Base-by-base conservation (phyloP, 2,797 vertebrate genomes). In the Caiman crocodilus region DNA sequence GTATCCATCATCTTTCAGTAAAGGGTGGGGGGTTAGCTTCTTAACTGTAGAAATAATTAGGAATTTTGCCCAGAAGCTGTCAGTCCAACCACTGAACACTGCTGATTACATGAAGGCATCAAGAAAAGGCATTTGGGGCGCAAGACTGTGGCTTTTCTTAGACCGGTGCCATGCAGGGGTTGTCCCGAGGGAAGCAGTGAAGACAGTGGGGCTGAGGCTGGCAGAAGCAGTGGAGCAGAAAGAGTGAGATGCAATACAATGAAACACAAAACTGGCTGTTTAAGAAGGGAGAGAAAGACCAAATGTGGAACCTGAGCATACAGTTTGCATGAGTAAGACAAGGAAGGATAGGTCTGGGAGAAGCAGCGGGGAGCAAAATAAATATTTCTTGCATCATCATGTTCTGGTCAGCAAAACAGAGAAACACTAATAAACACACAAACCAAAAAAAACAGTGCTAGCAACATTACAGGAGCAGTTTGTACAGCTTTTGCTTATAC, bases 351-450 rank as follows among this genome's bases (percentile, higher is more conserved):
- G 55, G 20, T 11, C 23, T 35, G 63, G 57, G 50, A 18, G 74
- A 76, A 58, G 28, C 55, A 32, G 64, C 56, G 64, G 71, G 57
- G n/a, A 55, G 67, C n/a, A 91, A 95, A 93, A 89, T 91, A 86
- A 87, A 23, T 30, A 18, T 64, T 79, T 69, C 78, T 84, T 81
- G 76, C 57, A n/a, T 76, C 83, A 83, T 63, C 59, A 74, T 73
- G 17, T 69, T 67, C 85, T 42, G 71, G 80, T 95, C 87, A 90
- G 93, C 93, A 94, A 85, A 93, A 83, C 67, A 50, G 9, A 81
- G 77, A 18, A 74, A 89, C 58, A 76, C 85, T 56, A 35, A 61
- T 59, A 78, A 84, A 84, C 76, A 85, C 16, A 67, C 50, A 42
- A 26, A 83, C 74, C 42, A 79, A 81, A 90, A 76, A 60, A 79